phyloP scores from a whole-genome alignment of 2,797 vertebrate species.

The Enteromius thamalakanensis region DNA sequence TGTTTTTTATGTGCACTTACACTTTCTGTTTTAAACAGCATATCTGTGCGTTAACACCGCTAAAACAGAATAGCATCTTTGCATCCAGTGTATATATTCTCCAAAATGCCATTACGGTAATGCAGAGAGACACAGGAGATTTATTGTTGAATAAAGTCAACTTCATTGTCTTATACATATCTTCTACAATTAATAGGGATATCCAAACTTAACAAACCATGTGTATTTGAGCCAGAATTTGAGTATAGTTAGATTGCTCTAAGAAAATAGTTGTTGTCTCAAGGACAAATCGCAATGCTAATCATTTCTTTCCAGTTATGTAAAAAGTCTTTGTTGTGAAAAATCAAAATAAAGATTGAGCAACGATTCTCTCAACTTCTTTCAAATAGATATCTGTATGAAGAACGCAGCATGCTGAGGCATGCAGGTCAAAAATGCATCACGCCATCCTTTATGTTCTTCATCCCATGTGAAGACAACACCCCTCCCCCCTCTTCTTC shows the following conservation, averaged over 20 bases:
- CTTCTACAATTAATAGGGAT: neutral
- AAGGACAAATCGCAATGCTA: neutral
- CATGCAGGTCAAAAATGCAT: conserved; percentile 68
- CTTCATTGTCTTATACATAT: neutral
- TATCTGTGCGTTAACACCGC: too few relatives aligned
- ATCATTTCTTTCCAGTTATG: neutral
- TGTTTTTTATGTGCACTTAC: too few relatives aligned
- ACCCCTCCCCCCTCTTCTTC: conserved; percentile 56
- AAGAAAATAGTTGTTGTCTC: neutral
- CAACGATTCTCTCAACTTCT: neutral
- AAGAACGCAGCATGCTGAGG: conserved; percentile 61
- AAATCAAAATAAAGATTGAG: neutral
- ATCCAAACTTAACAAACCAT: neutral
- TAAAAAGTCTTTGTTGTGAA: conserved; percentile 4
- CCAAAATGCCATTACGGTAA: too few relatives aligned
- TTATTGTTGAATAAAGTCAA: too few relatives aligned
- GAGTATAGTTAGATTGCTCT: neutral
- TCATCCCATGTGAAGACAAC: conserved; percentile 64
- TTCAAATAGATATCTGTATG: conserved; percentile 31
- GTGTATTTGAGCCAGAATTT: neutral
- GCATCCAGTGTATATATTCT: too few relatives aligned
- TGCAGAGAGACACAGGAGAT: too few relatives aligned
- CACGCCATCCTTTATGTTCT: conserved; percentile 54
- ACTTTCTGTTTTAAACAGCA: too few relatives aligned
- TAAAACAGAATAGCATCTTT: too few relatives aligned